Percentiles rank a stretch among this genome's conserved stretches.
Evolutionary conservation across 1,140 invertebrate genomes (phyloP).

Genomic region (Drosophila tropicalis): DNA sequence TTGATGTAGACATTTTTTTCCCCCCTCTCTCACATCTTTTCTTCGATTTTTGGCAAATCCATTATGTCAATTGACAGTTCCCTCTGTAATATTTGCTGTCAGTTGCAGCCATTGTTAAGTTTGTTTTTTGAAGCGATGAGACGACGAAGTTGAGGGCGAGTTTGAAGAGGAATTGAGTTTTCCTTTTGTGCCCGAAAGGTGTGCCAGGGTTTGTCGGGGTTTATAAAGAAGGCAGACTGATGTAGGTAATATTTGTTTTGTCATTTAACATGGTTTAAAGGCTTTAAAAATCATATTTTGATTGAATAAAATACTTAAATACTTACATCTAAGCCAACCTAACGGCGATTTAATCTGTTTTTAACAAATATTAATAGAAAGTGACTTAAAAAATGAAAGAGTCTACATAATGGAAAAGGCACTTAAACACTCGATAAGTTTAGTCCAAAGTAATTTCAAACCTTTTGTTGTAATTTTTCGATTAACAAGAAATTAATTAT

Average conservation of each 20-base stretch:
- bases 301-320: not conserved
- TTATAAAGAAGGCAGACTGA: slow-evolving; percentile 6
- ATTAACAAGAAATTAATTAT: too few species aligned
- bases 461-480: too few species aligned
- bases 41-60: slow-evolving; percentile 76
- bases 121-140: slow-evolving; percentile 45
- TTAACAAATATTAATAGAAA: too few species aligned
- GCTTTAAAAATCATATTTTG: not conserved
- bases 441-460: too few species aligned
- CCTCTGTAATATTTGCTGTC: slow-evolving; percentile 77
- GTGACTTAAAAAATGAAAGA: too few species aligned
- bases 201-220: slow-evolving; percentile 6
- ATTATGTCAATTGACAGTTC: slow-evolving; percentile 82
- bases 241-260: slow-evolving; percentile 11
- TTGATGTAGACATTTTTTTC: slow-evolving; percentile 59
- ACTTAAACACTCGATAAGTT: too few species aligned
- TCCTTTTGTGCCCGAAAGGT: slow-evolving; percentile 49
- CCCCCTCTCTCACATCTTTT: slow-evolving; percentile 57
- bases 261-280: not conserved
- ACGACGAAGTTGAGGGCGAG: slow-evolving; percentile 8
- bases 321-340: not conserved
- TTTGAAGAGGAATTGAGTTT: slow-evolving; percentile 19
- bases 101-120: slow-evolving; percentile 76
- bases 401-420: too few species aligned
- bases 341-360: too few species aligned